A percentile compares a stretch with the other conserved stretches of the same genome.
Conservation (phyloP, 1,140 invertebrate species). For the Drosophila sulfurigaster region DNA sequence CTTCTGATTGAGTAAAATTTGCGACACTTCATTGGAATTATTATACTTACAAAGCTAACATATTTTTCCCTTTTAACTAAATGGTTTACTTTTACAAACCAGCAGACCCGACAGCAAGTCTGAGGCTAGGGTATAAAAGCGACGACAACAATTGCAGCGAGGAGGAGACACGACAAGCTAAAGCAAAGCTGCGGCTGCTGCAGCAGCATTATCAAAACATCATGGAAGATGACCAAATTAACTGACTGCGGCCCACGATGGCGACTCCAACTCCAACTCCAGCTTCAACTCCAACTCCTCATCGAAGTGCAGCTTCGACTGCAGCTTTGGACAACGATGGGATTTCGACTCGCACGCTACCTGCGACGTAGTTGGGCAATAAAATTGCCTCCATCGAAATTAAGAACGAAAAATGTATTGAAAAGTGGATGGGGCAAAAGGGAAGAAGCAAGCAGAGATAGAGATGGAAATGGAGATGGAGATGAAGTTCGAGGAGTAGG, state of each 20-base stretch:
- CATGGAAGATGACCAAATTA: slow-evolving; percentile 84
- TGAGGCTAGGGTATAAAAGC: slow-evolving; percentile 21
- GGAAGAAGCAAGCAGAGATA: not conserved
- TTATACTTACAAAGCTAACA: too few relatives aligned
- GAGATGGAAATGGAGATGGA: slow-evolving; percentile 5
- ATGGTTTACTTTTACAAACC: not conserved
- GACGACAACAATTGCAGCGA: slow-evolving; percentile 21
- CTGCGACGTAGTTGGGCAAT: slow-evolving; percentile 62
- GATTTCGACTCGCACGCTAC: slow-evolving; percentile 53
- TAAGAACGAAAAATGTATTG: slow-evolving; percentile 82
- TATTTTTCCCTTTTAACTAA: too few relatives aligned
- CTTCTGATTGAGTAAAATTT: too few relatives aligned
- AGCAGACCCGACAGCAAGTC: not conserved
- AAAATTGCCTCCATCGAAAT: slow-evolving; percentile 81
- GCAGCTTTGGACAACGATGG: slow-evolving; percentile 13
- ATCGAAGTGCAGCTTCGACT: not conserved
- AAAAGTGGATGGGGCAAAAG: slow-evolving; percentile 30
- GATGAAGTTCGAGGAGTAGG: slow-evolving; percentile 1
- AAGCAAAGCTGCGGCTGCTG: slow-evolving; percentile 30
- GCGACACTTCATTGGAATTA: too few relatives aligned
- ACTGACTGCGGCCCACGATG: slow-evolving; percentile 52
- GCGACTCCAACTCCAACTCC: slow-evolving; percentile 20
- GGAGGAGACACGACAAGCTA: slow-evolving; percentile 50
- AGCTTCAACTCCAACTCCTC: not conserved
- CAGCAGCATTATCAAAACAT: slow-evolving; percentile 80